Evolutionary conservation across 2,888 invertebrate genomes (phyloP).

Genomic region (Podabrus alpinus): DNA sequence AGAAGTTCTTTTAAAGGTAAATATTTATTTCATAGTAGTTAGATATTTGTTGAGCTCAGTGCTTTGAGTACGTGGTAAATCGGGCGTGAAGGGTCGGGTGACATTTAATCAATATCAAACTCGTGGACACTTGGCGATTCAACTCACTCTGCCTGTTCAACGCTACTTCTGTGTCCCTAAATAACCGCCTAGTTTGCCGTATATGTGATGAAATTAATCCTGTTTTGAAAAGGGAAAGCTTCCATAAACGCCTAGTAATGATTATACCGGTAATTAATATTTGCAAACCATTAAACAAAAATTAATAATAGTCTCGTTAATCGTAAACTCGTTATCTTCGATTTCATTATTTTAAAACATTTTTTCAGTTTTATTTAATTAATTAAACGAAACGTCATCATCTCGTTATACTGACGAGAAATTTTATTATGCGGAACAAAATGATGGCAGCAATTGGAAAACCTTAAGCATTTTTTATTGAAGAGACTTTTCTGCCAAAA

Average conservation of each 20-base stretch:
- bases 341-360: not conserved
- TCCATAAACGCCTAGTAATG: slow-evolving; percentile 10
- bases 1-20: slow-evolving; percentile 13
- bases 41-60: slow-evolving; percentile 29
- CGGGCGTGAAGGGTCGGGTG: slow-evolving; percentile 52
- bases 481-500: not conserved
- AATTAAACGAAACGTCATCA: not conserved
- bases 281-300: slow-evolving; percentile 1
- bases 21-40: slow-evolving; percentile 25
- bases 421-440: not conserved
- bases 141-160: slow-evolving; percentile 36
- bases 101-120: slow-evolving; percentile 53
- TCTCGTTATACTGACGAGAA: not conserved
- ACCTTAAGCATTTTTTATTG: not conserved
- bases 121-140: slow-evolving; percentile 47
- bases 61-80: slow-evolving; percentile 50
- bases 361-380: not conserved
- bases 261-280: slow-evolving; percentile 9
- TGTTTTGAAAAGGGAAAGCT: slow-evolving; percentile 26
- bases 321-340: not conserved
- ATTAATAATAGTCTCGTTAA: not conserved
- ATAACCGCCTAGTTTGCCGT: slow-evolving; percentile 27
- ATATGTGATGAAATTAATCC: slow-evolving; percentile 25
- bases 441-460: not conserved
- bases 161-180: slow-evolving; percentile 38